Evolutionary conservation across 2,797 vertebrate genomes (phyloP).

Genomic region (Pogonophryne albipinna): DNA sequence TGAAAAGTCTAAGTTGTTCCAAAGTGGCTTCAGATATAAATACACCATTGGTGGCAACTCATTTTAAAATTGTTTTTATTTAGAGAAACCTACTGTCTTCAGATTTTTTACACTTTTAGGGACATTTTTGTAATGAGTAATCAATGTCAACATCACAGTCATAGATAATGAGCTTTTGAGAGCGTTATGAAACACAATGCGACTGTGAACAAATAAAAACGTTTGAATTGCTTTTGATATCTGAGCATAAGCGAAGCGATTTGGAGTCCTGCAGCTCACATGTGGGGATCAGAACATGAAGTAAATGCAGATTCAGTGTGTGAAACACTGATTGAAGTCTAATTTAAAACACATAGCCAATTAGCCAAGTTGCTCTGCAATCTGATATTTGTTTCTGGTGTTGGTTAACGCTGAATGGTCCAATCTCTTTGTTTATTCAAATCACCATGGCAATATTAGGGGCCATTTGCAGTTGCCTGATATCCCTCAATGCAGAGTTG

Average conservation of each 20-base stretch:
- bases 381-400: conserved; percentile 8
- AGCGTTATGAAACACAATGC: conserved; percentile 8
- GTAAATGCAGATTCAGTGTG: conserved; percentile 13
- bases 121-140: conserved; percentile 13
- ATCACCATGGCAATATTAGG: conserved; percentile 42
- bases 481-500: conserved; percentile 37
- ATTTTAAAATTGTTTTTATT: conserved; percentile 18
- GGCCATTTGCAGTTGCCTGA: conserved; percentile 33
- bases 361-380: conserved; percentile 9
- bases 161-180: conserved; percentile 18
- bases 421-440: conserved; percentile 32
- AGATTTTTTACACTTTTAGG: background rate
- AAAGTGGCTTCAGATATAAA: conserved; percentile 24
- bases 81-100: conserved; percentile 11
- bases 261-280: conserved; percentile 1
- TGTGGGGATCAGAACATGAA: background rate
- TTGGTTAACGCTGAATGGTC: background rate
- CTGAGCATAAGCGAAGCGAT: background rate
- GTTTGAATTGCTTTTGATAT: conserved; percentile 23
- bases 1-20: conserved; percentile 12
- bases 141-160: conserved; percentile 32
- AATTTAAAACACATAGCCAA: conserved; percentile 27
- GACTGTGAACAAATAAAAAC: conserved; percentile 1
- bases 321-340: conserved; percentile 37
- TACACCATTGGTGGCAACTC: conserved; percentile 9